Percentiles rank a stretch among this genome's conserved stretches.
These are phyloP conservation scores for Delia radicum DNA, from an alignment of 1,140 invertebrate genomes.

Conservation along the genomic window DNA sequence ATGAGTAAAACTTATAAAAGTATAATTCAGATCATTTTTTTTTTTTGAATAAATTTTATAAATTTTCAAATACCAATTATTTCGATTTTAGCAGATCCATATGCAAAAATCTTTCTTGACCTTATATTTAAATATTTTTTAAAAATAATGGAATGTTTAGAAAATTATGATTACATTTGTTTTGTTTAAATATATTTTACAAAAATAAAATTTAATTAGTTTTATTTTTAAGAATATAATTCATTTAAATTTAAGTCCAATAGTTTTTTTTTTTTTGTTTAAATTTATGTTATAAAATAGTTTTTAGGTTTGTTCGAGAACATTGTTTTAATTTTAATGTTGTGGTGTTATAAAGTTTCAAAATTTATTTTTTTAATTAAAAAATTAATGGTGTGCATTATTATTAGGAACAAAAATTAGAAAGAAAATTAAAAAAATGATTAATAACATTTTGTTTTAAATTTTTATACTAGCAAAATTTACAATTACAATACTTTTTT, in stretches of 20 bases:
- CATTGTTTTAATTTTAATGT: not conserved
- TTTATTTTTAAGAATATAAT: too few relatives aligned
- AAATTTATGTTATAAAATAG: not conserved
- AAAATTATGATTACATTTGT: not conserved
- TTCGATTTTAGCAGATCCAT: slow-evolving; percentile 48
- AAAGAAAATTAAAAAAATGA: not conserved
- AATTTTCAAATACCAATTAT: not conserved
- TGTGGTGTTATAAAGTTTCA: not conserved
- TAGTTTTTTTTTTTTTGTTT: not conserved
- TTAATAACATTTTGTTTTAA: not conserved
- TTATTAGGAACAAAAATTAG: not conserved
- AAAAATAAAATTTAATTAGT: slow-evolving; percentile 1
- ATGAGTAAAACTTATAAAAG: not conserved
- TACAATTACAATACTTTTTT: not conserved
- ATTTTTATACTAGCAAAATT: not conserved
- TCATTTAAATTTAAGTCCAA: not conserved
- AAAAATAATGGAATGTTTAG: slow-evolving; percentile 15
- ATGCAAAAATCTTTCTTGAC: slow-evolving; percentile 52
- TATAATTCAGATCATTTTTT: not conserved
- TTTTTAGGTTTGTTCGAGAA: not conserved
- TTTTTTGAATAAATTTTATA: not conserved
- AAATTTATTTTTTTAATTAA: not conserved
- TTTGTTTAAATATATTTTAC: slow-evolving; percentile 18
- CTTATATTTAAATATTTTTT: slow-evolving; percentile 28
- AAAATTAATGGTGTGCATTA: not conserved